phyloP scores from a whole-genome alignment of 1,140 invertebrate genomes.

The Brachionus plicatilis region DNA sequence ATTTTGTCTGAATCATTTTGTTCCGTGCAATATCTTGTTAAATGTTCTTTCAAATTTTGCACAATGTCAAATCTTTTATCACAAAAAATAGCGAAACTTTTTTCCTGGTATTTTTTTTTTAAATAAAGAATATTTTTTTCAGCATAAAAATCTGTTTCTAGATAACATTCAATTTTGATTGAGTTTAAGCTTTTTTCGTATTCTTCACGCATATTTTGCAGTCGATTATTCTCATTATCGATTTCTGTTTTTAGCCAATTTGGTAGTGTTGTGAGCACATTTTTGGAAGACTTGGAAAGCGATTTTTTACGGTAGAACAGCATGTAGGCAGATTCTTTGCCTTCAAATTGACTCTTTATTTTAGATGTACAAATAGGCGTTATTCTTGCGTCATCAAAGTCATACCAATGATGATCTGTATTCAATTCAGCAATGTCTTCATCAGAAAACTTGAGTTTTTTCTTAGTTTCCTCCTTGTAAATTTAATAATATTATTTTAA shows the following conservation, averaged over 20 bases:
- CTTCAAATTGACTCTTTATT: constrained; percentile 50
- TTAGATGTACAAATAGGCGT: constrained; percentile 47
- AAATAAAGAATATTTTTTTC: constrained; percentile 11
- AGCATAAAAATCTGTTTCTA: not conserved
- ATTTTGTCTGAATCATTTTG: not conserved
- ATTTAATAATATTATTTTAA: not conserved
- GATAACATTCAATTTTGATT: constrained; percentile 21
- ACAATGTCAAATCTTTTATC: not conserved
- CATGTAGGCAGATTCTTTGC: constrained; percentile 55
- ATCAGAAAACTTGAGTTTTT: constrained; percentile 29
- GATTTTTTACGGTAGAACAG: constrained; percentile 50
- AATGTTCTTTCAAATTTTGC: not conserved
- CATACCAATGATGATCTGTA: constrained; percentile 46
- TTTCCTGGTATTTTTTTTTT: not conserved
- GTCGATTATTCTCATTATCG: constrained; percentile 45
- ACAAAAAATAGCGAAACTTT: not conserved
- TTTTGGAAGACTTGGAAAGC: constrained; percentile 41
- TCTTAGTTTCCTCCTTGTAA: constrained; percentile 41
- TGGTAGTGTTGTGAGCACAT: not conserved
- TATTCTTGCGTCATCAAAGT: constrained; percentile 51
- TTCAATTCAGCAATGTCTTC: not conserved
- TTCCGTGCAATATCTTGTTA: not conserved
- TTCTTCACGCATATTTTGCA: constrained; percentile 46
- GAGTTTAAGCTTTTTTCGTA: not conserved
- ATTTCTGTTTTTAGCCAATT: not conserved